Evolutionary conservation across 2,888 invertebrate genomes (phyloP).

Genomic region (Phyto melanocephala): DNA sequence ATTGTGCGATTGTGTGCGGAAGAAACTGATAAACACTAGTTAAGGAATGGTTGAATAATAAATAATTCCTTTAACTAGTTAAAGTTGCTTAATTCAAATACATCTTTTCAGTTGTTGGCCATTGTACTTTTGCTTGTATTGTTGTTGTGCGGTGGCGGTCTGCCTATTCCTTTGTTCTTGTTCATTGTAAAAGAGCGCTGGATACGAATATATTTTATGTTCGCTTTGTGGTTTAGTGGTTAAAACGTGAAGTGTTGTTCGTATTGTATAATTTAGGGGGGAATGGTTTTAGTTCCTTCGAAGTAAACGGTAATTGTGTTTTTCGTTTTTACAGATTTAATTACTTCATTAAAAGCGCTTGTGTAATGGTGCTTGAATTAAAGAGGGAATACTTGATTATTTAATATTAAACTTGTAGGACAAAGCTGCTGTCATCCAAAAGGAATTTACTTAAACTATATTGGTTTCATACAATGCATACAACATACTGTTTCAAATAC

Average conservation of each 20-base stretch:
- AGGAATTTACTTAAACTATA: no score
- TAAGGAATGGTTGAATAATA: no score
- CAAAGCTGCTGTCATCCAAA: no score
- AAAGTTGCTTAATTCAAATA: no score
- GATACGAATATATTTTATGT: conserved; percentile 8
- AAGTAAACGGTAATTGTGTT: background rate
- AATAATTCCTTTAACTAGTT: no score
- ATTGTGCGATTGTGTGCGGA: no score
- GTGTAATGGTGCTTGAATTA: conserved; percentile 30
- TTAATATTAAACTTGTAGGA: no score
- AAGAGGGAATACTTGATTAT: no score
- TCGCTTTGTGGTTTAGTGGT: conserved; percentile 31
- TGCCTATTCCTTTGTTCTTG: background rate
- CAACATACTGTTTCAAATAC: no score
- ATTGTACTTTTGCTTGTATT: background rate
- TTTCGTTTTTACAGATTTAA: conserved; percentile 3
- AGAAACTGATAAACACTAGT: no score
- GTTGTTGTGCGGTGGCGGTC: background rate
- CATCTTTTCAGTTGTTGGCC: background rate
- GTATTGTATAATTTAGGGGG: background rate
- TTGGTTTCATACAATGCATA: no score
- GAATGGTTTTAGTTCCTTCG: background rate
- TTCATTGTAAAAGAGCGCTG: background rate
- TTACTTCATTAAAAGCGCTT: conserved; percentile 27
- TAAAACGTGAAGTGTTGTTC: background rate